phyloP scores from a whole-genome alignment of 2,797 vertebrate species.

The Pseudochromis fuscus region DNA sequence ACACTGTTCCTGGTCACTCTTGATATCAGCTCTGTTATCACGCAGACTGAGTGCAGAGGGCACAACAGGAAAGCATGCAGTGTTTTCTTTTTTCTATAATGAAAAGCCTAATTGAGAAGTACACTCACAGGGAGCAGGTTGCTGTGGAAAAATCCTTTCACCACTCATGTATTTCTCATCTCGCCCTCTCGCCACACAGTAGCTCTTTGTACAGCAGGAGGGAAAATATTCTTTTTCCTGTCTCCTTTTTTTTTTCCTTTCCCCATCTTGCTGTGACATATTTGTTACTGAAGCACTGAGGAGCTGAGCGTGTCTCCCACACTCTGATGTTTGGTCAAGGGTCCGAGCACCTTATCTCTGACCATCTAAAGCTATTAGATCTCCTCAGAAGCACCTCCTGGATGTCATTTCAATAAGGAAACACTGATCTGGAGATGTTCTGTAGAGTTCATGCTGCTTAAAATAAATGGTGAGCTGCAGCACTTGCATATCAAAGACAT shows the following conservation, averaged over 20 bases:
- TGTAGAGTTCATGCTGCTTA: background rate
- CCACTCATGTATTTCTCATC: slow-evolving; percentile 63
- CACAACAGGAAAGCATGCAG: slow-evolving; percentile 9
- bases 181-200: slow-evolving; percentile 67
- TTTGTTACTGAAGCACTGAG: slow-evolving; percentile 40
- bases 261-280: slow-evolving; percentile 39
- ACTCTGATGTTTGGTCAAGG: background rate
- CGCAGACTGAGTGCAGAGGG: slow-evolving; percentile 34
- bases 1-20: slow-evolving; percentile 9
- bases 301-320: slow-evolving; percentile 34
- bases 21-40: slow-evolving; percentile 45
- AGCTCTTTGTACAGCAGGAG: slow-evolving; percentile 75
- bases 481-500: slow-evolving; percentile 5
- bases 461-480: slow-evolving; percentile 27
- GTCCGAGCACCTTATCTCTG: background rate
- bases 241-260: slow-evolving; percentile 11
- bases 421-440: background rate
- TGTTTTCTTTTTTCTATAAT: background rate
- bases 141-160: slow-evolving; percentile 59
- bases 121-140: slow-evolving; percentile 55
- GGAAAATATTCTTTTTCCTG: slow-evolving; percentile 63
- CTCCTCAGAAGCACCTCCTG: background rate
- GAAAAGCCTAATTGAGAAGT: slow-evolving; percentile 8
- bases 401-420: slow-evolving; percentile 1
- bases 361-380: background rate